Conservation (phyloP, 2,113 vertebrate genomes). For the Galeopterus variegatus region DNA sequence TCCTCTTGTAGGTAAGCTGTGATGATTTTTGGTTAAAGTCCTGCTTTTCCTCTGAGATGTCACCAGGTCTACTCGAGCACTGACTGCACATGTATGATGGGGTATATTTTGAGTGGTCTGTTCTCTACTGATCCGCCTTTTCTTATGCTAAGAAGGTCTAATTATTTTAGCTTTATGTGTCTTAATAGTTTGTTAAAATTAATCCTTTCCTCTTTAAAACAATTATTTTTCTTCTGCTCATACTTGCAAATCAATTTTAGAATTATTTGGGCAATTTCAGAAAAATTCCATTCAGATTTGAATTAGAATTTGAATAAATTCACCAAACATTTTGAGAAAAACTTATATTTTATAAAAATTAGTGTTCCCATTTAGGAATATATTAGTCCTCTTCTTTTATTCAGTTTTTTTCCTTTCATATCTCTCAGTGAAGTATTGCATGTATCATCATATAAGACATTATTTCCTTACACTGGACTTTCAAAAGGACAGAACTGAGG, state of each 20-base stretch:
- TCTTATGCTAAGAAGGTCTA: background rate
- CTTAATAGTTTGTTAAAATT: slow-evolving; percentile 45
- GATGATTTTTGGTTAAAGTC: slow-evolving; percentile 7
- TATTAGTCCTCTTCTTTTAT: background rate
- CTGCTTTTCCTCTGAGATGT: background rate
- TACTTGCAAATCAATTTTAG: slow-evolving; percentile 54
- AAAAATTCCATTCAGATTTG: background rate
- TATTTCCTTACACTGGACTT: background rate
- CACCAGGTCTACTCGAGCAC: background rate
- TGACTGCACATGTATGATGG: background rate
- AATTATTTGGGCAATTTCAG: slow-evolving; percentile 22
- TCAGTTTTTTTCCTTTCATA: background rate
- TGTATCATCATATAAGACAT: slow-evolving; percentile 15
- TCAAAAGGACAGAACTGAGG: too few relatives aligned
- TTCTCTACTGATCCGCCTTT: background rate
- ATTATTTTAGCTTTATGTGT: slow-evolving; percentile 43
- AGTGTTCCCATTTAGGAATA: background rate
- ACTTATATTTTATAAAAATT: slow-evolving; percentile 19
- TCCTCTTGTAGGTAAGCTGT: background rate
- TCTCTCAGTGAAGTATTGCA: background rate
- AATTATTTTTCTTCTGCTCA: background rate
- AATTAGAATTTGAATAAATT: slow-evolving; percentile 51
- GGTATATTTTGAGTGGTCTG: background rate
- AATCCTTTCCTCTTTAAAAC: background rate
- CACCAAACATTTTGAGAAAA: slow-evolving; percentile 6